phyloP scores from a whole-genome alignment of 1,140 invertebrate genomes.

The Euglossa dilemma region DNA sequence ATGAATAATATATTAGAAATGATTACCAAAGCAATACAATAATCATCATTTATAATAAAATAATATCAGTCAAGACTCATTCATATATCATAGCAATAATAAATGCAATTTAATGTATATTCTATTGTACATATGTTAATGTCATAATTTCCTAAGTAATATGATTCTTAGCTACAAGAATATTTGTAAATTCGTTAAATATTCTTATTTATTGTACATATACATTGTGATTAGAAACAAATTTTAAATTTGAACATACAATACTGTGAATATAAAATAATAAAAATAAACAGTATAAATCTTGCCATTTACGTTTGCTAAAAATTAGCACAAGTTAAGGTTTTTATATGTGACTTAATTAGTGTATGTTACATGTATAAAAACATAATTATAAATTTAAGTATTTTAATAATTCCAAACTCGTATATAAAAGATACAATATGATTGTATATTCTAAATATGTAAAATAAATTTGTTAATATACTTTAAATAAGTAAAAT shows the following conservation, averaged over 20 bases:
- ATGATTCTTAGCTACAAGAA: not conserved
- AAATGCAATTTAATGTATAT: constrained; percentile 7
- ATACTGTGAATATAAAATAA: not conserved
- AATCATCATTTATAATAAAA: constrained; percentile 18
- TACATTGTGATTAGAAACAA: not conserved
- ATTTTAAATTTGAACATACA: not conserved
- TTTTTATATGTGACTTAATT: not conserved
- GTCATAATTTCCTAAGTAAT: not conserved
- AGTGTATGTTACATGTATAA: not conserved
- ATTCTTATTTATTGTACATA: constrained; percentile 23
- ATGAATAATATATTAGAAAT: not conserved
- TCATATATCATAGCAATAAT: not conserved
- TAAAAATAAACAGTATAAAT: constrained; percentile 7
- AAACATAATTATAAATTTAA: not conserved
- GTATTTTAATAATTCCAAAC: not conserved
- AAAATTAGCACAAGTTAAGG: constrained; percentile 1
- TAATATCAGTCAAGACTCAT: constrained; percentile 4
- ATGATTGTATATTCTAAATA: not conserved
- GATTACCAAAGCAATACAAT: not conserved
- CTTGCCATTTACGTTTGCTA: constrained; percentile 13
- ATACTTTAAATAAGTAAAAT: constrained; percentile 1
- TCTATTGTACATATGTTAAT: not conserved
- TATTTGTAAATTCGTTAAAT: constrained; percentile 15
- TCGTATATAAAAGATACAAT: not conserved
- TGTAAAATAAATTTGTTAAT: constrained; percentile 25